phyloP scores from a whole-genome alignment of 2,888 invertebrate species.

The Folsomia candida region DNA sequence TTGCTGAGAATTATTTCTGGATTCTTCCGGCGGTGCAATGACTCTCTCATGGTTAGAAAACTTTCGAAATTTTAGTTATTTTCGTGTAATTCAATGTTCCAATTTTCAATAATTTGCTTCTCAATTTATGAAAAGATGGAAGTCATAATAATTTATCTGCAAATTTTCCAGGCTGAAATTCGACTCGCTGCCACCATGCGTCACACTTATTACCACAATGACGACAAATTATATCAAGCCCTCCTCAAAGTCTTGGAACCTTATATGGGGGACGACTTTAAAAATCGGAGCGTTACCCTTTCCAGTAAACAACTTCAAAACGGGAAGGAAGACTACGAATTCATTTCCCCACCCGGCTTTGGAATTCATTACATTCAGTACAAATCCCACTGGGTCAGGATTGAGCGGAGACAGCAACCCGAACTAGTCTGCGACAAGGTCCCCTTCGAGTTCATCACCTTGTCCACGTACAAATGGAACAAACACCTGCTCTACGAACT shows the following conservation, averaged over 20 bases:
- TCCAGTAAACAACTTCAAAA: constrained; percentile 2
- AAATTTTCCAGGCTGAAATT: background rate
- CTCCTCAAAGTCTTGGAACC: background rate
- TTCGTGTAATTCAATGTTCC: background rate
- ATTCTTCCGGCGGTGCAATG: background rate
- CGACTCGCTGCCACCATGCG: background rate
- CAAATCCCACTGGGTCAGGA: constrained; percentile 79
- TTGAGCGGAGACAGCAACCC: constrained; percentile 72
- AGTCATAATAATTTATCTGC: no score
- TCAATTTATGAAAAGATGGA: no score
- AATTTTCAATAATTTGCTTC: background rate
- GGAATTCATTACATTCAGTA: constrained; percentile 60
- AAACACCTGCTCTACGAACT: constrained; percentile 58
- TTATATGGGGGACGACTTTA: background rate
- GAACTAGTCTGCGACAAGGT: constrained; percentile 90
- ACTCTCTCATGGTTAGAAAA: background rate
- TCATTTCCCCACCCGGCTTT: constrained; percentile 6
- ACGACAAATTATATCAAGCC: background rate
- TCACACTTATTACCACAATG: background rate
- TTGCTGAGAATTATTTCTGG: background rate
- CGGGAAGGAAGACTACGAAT: constrained; percentile 7
- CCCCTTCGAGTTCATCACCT: constrained; percentile 89
- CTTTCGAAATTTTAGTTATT: background rate
- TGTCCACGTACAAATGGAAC: constrained; percentile 84
- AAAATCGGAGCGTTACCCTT: background rate